Evolutionary conservation across 2,113 vertebrate genomes (phyloP).

Genomic region (Labeo catla): DNA sequence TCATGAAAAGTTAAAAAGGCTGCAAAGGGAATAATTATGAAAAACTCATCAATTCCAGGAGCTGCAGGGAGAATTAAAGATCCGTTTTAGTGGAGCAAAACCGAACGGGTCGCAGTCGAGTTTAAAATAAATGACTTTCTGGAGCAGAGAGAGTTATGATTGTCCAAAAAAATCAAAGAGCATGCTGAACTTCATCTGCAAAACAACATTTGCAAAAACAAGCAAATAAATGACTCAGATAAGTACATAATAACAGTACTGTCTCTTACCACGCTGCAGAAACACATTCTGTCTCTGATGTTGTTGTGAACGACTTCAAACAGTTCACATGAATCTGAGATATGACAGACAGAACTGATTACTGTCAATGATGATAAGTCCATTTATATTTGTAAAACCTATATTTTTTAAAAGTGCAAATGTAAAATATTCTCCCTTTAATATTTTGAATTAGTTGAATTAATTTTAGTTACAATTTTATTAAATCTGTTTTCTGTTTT

Average conservation of each 20-base stretch:
- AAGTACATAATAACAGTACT: not conserved
- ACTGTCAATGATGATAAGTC: not conserved
- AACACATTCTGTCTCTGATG: not conserved
- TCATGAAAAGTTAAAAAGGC: slow-evolving; percentile 31
- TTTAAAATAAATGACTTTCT: slow-evolving; percentile 17
- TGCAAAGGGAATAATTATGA: slow-evolving; percentile 35
- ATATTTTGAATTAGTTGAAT: too few relatives aligned
- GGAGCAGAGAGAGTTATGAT: slow-evolving; percentile 15
- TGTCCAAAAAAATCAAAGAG: slow-evolving; percentile 2
- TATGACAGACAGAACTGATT: not conserved
- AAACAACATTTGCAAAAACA: slow-evolving; percentile 1
- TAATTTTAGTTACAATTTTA: too few relatives aligned
- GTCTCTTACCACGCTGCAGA: not conserved
- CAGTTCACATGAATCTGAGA: not conserved
- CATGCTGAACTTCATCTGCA: not conserved
- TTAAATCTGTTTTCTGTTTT: too few relatives aligned
- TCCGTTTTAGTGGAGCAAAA: not conserved
- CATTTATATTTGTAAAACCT: too few relatives aligned
- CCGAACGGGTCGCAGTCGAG: not conserved
- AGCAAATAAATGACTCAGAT: not conserved
- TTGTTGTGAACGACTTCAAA: too few relatives aligned
- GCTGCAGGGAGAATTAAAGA: slow-evolving; percentile 27
- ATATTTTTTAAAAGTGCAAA: too few relatives aligned
- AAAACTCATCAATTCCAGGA: slow-evolving; percentile 29
- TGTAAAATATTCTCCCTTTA: too few relatives aligned